Conservation (phyloP, 2,888 invertebrate species). For the Agrotis puta region DNA sequence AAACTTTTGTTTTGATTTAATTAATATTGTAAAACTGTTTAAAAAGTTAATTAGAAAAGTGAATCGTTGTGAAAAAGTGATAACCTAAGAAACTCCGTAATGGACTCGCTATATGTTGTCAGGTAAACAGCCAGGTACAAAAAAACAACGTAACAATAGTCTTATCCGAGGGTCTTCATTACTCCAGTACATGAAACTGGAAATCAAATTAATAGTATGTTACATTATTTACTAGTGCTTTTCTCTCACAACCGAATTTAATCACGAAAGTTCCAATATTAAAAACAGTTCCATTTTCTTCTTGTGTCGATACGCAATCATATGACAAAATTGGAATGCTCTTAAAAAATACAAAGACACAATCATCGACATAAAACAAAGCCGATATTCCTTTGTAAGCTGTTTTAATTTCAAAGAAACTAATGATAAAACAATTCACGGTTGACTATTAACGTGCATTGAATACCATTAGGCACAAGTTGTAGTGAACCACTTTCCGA, state of each 20-base stretch:
- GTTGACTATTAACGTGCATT: slow-evolving; percentile 52
- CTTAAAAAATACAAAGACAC: neutral
- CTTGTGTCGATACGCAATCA: too few species aligned
- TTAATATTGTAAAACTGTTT: too few species aligned
- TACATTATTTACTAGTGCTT: neutral
- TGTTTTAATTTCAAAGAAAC: slow-evolving; percentile 33
- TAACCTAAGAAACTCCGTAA: too few species aligned
- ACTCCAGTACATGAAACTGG: neutral
- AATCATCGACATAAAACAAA: slow-evolving; percentile 38
- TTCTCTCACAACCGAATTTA: neutral
- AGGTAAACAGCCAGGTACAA: too few species aligned
- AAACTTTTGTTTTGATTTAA: too few species aligned
- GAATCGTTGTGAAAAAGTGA: too few species aligned
- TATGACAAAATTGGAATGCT: neutral
- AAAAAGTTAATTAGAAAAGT: too few species aligned
- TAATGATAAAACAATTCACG: slow-evolving; percentile 50
- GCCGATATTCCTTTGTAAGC: slow-evolving; percentile 27
- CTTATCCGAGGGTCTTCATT: neutral
- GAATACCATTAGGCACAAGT: slow-evolving; percentile 52
- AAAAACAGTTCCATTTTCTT: neutral
- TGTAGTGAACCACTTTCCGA: slow-evolving; percentile 56
- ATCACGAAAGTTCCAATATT: neutral
- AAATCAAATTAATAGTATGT: slow-evolving; percentile 2
- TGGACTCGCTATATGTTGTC: too few species aligned
- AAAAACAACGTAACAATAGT: too few species aligned